phyloP scores from a whole-genome alignment of 2,113 vertebrate genomes.

The Condylura cristata region DNA sequence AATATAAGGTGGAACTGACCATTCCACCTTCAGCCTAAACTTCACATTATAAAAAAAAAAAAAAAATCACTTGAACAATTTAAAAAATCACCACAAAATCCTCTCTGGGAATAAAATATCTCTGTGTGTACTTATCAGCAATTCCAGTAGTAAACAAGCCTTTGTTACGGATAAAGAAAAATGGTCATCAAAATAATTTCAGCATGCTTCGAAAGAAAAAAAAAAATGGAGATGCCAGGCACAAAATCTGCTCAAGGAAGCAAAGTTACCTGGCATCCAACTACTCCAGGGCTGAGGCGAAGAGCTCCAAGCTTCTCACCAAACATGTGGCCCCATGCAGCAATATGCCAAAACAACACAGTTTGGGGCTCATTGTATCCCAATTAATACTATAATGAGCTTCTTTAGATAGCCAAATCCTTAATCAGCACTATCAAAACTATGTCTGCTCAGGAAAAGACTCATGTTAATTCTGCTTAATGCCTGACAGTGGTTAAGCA shows the following conservation, averaged over 20 bases:
- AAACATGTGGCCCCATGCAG: slow-evolving; percentile 82
- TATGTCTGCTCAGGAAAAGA: slow-evolving; percentile 87
- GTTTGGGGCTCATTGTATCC: slow-evolving; percentile 88
- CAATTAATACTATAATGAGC: slow-evolving; percentile 92
- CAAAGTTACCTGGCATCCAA: slow-evolving; percentile 75
- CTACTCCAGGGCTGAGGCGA: slow-evolving; percentile 75
- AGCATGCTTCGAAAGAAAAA: neutral
- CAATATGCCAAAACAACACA: slow-evolving; percentile 88
- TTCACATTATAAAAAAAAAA: neutral
- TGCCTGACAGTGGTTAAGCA: slow-evolving; percentile 89
- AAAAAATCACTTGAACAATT: neutral
- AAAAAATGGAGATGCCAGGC: neutral
- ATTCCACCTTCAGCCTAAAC: neutral
- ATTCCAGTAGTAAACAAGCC: neutral
- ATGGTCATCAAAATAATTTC: slow-evolving; percentile 22
- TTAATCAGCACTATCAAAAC: slow-evolving; percentile 90
- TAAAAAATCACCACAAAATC: neutral
- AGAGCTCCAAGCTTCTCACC: slow-evolving; percentile 81
- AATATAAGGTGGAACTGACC: neutral
- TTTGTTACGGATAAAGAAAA: slow-evolving; percentile 14
- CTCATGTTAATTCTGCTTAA: slow-evolving; percentile 90
- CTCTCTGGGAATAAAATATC: neutral
- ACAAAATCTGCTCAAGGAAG: slow-evolving; percentile 18
- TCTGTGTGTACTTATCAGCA: neutral
- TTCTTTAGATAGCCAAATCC: slow-evolving; percentile 89